These are phyloP conservation scores for Bombus breviceps DNA, from an alignment of 1,140 invertebrate species.

Conservation along the genomic window DNA sequence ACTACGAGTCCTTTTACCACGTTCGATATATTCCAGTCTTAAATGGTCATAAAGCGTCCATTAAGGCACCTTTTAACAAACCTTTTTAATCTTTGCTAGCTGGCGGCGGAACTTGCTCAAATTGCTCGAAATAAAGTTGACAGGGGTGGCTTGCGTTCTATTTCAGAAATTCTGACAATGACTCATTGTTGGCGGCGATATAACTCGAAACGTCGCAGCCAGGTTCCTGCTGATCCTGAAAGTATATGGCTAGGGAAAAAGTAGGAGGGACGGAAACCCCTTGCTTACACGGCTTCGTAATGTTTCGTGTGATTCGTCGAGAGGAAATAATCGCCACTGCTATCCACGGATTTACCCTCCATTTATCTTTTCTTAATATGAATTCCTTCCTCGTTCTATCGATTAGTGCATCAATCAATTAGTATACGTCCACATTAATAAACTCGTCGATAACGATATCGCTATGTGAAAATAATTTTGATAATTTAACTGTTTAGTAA, in stretches of 20 bases:
- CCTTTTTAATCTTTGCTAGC: not conserved
- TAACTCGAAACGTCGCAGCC: conserved; percentile 42
- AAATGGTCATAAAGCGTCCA: not conserved
- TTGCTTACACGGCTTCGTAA: conserved; percentile 34
- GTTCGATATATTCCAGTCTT: not conserved
- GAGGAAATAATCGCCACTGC: conserved; percentile 22
- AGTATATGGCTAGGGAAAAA: conserved; percentile 15
- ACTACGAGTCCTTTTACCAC: not conserved
- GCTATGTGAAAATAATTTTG: no score
- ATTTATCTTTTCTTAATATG: not conserved
- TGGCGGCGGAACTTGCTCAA: not conserved
- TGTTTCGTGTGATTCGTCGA: conserved; percentile 16
- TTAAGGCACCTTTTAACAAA: conserved; percentile 8
- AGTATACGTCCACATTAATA: no score
- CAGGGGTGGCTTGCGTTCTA: conserved; percentile 13
- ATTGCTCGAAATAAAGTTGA: conserved; percentile 21
- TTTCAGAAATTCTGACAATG: conserved; percentile 50
- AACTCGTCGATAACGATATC: not conserved
- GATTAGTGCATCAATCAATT: not conserved
- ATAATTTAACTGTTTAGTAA: no score
- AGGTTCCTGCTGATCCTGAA: conserved; percentile 30
- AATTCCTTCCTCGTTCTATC: not conserved
- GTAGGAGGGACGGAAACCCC: conserved; percentile 6
- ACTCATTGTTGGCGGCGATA: conserved; percentile 45
- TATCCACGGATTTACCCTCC: not conserved